Percentiles rank a stretch among this genome's conserved stretches.
phyloP scores from a whole-genome alignment of 2,888 invertebrate species.

The Microctonus hyperodae region DNA sequence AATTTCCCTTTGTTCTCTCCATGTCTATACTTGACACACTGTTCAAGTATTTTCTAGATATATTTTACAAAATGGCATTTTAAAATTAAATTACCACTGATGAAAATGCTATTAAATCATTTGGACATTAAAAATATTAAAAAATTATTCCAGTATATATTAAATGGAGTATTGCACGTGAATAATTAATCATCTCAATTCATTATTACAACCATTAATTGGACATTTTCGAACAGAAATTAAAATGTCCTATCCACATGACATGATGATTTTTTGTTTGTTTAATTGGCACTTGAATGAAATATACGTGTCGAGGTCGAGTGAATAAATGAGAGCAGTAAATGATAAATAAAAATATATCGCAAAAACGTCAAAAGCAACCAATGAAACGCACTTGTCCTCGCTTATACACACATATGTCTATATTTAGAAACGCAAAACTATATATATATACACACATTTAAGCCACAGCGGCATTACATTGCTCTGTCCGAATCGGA shows the following conservation, averaged over 20 bases:
- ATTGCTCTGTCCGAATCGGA: conserved; percentile 25
- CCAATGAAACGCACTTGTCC: neutral
- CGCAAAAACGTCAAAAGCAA: neutral
- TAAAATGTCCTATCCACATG: neutral
- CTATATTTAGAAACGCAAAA: neutral
- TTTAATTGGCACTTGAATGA: conserved; percentile 4
- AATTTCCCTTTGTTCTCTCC: conserved; percentile 21
- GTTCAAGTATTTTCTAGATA: conserved; percentile 3
- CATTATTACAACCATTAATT: neutral
- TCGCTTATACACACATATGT: neutral
- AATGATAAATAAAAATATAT: neutral
- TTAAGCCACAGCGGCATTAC: neutral
- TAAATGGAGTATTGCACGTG: neutral
- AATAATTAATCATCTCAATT: neutral
- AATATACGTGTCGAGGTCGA: neutral
- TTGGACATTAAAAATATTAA: neutral
- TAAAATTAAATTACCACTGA: neutral
- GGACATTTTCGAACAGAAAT: neutral
- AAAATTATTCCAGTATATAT: neutral
- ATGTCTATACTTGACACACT: conserved; percentile 37
- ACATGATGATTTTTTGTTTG: neutral
- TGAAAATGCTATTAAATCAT: neutral
- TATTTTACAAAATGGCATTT: conserved; percentile 24
- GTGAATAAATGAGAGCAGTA: neutral
- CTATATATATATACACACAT: neutral